Conservation (phyloP, 2,888 invertebrate genomes). For the Agonopterix arenella region DNA sequence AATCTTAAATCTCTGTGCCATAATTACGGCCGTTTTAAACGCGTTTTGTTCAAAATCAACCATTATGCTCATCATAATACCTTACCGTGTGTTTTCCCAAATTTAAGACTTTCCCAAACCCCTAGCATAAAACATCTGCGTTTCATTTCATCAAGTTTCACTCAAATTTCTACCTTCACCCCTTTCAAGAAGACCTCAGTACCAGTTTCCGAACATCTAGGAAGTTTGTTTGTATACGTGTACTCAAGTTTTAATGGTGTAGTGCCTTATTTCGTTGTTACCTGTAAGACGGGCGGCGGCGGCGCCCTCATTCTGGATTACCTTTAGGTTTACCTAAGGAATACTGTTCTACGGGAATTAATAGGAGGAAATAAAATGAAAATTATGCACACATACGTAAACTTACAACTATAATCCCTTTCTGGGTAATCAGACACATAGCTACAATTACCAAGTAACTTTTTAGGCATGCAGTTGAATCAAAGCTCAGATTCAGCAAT, state of each 20-base stretch:
- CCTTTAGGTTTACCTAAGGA: slow-evolving; percentile 20
- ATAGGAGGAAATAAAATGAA: background rate
- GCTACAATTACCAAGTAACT: no score
- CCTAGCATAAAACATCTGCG: slow-evolving; percentile 12
- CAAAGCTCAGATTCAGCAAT: no score
- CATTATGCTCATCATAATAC: slow-evolving; percentile 6
- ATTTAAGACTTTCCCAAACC: slow-evolving; percentile 24
- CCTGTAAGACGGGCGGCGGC: slow-evolving; percentile 27
- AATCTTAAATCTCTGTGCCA: background rate
- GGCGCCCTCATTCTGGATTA: slow-evolving; percentile 31
- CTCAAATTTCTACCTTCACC: slow-evolving; percentile 14
- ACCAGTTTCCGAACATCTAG: slow-evolving; percentile 2
- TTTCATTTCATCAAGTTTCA: slow-evolving; percentile 13
- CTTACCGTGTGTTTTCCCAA: slow-evolving; percentile 17
- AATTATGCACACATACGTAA: no score
- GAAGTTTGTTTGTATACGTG: slow-evolving; percentile 19
- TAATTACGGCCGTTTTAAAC: background rate
- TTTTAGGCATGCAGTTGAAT: no score
- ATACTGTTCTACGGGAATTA: slow-evolving; percentile 1
- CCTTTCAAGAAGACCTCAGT: slow-evolving; percentile 5
- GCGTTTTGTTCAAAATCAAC: background rate
- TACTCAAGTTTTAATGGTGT: slow-evolving; percentile 40
- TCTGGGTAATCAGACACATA: no score
- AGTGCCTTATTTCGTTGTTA: slow-evolving; percentile 43
- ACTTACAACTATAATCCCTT: no score